phyloP scores from a whole-genome alignment of 2,797 vertebrate species.

The Rousettus madagascariensis region DNA sequence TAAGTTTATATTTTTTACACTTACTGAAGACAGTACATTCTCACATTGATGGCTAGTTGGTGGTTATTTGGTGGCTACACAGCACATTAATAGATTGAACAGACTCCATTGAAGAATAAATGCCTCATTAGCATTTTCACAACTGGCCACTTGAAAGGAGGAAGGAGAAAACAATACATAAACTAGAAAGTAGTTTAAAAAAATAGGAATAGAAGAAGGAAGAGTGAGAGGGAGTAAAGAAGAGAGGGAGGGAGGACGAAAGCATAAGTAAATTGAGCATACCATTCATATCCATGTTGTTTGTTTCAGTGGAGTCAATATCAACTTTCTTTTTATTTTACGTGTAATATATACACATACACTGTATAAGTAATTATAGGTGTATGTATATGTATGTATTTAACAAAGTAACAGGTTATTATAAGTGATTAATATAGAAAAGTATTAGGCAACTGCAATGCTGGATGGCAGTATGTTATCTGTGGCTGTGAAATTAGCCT shows the following conservation, averaged over 20 bases:
- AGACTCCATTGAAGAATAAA: neutral
- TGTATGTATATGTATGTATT: neutral
- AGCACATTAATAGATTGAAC: neutral
- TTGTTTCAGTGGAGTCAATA: neutral
- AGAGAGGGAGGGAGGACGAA: neutral
- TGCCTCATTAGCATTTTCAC: neutral
- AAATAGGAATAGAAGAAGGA: neutral
- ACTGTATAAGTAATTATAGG: neutral
- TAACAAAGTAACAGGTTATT: neutral
- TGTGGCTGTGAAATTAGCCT: neutral
- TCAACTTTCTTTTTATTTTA: neutral
- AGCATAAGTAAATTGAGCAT: neutral
- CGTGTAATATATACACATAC: neutral
- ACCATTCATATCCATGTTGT: neutral
- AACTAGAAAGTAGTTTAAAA: neutral
- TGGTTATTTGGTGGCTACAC: neutral
- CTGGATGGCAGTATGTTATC: neutral
- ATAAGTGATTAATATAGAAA: neutral
- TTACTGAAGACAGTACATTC: neutral
- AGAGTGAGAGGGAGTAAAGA: neutral
- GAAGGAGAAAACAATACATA: neutral
- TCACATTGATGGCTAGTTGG: neutral
- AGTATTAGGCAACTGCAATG: neutral
- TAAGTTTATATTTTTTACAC: neutral
- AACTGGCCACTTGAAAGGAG: neutral